Evolutionary conservation across 2,888 invertebrate genomes (phyloP), one percentile per base, ranked within the genome.

Genomic region (Nemoura dubitans): DNA sequence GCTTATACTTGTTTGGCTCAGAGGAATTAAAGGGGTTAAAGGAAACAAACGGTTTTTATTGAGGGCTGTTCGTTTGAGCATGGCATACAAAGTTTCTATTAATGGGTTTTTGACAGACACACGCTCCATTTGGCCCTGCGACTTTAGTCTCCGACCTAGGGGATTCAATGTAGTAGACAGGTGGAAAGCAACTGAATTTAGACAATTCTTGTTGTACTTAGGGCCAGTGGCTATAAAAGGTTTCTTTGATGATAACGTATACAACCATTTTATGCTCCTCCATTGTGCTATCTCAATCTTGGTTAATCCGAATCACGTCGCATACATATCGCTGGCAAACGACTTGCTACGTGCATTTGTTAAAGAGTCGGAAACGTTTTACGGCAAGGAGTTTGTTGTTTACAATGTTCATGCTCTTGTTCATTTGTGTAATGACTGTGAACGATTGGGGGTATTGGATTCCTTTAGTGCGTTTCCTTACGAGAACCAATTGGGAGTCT

Each of bases 101-200:
- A 36, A 77, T n/a, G 30, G 25, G 29, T 21, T 21, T 84, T 82
- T 88, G 21, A n/a, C 85, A 25, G 84, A 85, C 42, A 76, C 87
- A n/a, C 21, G 30, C 30, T 42, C 27, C 30, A 77, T 30, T 42
- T 59, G 87, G 16, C 88, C 88, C 27, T 42, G 10, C 76, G 90
- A 90, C 86, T 90, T 90, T 88, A 87, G 87, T 7, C 86, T 90
- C 59, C 89, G 89, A 87, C 89, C 89, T 3, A 87, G 90, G 83
- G 43, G 88, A 10, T 83, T 90, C 7, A 82, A 21, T 86, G 89
- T 90, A 76, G 78, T 89, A 21, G 88, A 89, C 7, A 87, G 89
- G 27, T 90, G 89, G 89, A 90, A 90, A 86, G 90, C 89, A 21
- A 89, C 89, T 7, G 90, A 90, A 87, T 89, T 89, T 78, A 83